Conservation (phyloP, 2,797 vertebrate genomes). For the Octomys mimax region DNA sequence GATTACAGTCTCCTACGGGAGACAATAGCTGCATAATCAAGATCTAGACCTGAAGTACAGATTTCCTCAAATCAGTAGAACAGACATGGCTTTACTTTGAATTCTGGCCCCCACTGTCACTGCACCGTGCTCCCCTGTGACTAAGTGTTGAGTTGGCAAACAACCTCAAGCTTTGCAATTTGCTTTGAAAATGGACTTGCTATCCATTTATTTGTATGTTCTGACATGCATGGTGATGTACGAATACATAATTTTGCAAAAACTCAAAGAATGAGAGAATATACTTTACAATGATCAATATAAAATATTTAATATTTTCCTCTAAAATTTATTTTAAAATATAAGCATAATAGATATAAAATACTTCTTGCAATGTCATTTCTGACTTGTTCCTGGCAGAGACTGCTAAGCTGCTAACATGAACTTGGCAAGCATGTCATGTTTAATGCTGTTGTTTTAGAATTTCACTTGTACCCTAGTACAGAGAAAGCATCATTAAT, state of each 20-base stretch:
- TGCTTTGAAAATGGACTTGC: neutral
- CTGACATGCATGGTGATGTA: no score
- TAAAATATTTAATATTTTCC: neutral
- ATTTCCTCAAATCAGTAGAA: neutral
- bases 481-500: neutral
- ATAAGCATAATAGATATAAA: neutral
- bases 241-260: neutral
- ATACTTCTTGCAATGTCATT: neutral
- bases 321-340: neutral
- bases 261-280: neutral
- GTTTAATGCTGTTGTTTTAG: neutral
- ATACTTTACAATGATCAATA: neutral
- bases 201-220: neutral
- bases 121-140: neutral
- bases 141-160: neutral
- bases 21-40: neutral
- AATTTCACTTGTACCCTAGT: neutral
- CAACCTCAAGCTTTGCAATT: neutral
- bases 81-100: neutral
- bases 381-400: neutral
- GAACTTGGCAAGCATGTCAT: neutral
- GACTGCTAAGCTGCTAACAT: neutral
- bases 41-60: neutral
- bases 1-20: neutral
- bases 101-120: neutral